Percentiles rank a stretch among this genome's conserved stretches.
Conservation (phyloP, 2,797 vertebrate species). For the Gymnothorax reevesii region DNA sequence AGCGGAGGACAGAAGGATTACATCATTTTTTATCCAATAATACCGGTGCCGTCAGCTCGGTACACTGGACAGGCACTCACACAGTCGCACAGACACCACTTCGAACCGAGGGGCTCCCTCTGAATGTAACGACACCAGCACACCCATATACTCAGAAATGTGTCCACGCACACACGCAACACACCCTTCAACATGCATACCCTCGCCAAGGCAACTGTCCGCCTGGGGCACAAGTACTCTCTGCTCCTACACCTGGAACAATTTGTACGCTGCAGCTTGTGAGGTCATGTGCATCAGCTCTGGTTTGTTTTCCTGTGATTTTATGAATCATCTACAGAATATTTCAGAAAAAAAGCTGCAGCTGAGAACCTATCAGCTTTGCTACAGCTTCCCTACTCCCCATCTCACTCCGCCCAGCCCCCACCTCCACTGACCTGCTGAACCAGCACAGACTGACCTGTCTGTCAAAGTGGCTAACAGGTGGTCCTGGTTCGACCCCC, state of each 20-base stretch:
- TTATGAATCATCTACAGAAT: not conserved
- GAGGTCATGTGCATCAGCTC: not conserved
- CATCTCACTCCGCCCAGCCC: conserved; percentile 6
- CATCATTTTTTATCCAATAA: conserved; percentile 70
- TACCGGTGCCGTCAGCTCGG: conserved; percentile 47
- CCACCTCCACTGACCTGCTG: conserved; percentile 69
- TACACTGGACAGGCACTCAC: conserved; percentile 33
- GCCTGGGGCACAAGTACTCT: not conserved
- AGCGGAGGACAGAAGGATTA: conserved; percentile 60
- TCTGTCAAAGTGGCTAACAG: conserved; percentile 76
- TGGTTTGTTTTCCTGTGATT: not conserved
- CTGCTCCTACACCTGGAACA: not conserved
- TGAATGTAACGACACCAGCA: not conserved
- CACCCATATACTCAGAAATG: not conserved
- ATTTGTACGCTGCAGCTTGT: not conserved
- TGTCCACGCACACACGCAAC: not conserved
- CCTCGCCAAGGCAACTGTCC: not conserved
- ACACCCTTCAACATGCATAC: not conserved
- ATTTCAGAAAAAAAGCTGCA: conserved; percentile 8
- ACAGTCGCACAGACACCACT: not conserved
- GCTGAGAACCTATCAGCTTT: conserved; percentile 1
- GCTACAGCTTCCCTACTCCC: conserved; percentile 23
- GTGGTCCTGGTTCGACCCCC: conserved; percentile 69
- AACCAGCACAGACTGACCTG: conserved; percentile 77
- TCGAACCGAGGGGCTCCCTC: not conserved